These are phyloP conservation scores for Idaea aversata DNA, from an alignment of 2,888 invertebrate species.

Conservation along the genomic window DNA sequence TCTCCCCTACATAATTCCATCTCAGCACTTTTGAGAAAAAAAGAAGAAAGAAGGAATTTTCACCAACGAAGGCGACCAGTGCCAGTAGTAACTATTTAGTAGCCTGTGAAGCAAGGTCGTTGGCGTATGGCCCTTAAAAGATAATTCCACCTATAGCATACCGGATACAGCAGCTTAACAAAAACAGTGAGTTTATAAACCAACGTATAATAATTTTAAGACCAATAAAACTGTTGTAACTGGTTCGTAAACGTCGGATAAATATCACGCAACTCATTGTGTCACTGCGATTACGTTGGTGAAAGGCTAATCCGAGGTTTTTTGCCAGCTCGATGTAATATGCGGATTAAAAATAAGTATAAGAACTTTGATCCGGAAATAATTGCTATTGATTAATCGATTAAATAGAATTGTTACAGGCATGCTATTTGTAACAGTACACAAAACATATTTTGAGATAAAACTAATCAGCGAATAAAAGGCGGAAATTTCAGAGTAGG, in stretches of 20 bases:
- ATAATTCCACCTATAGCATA: background rate
- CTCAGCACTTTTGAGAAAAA: no score
- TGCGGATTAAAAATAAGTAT: background rate
- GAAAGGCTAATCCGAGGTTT: conserved; percentile 4
- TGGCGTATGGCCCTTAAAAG: no score
- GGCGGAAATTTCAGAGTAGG: background rate
- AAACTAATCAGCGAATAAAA: background rate
- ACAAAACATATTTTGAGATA: background rate
- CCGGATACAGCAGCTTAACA: background rate
- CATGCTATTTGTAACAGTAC: background rate
- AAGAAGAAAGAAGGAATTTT: no score
- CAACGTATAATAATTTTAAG: background rate
- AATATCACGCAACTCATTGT: conserved; percentile 4
- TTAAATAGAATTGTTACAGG: background rate
- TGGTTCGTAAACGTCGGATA: conserved; percentile 3
- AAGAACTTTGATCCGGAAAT: background rate
- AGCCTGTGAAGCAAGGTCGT: no score
- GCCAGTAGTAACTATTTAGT: no score
- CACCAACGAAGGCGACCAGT: no score
- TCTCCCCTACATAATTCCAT: no score
- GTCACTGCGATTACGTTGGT: conserved; percentile 4
- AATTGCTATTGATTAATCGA: background rate
- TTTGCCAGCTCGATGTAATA: background rate
- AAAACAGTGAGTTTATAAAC: background rate
- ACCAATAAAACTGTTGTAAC: conserved; percentile 2